Evolutionary conservation across 2,113 vertebrate genomes (phyloP), one percentile per base, ranked within the genome.

Genomic region (Cisticola juncidis): DNA sequence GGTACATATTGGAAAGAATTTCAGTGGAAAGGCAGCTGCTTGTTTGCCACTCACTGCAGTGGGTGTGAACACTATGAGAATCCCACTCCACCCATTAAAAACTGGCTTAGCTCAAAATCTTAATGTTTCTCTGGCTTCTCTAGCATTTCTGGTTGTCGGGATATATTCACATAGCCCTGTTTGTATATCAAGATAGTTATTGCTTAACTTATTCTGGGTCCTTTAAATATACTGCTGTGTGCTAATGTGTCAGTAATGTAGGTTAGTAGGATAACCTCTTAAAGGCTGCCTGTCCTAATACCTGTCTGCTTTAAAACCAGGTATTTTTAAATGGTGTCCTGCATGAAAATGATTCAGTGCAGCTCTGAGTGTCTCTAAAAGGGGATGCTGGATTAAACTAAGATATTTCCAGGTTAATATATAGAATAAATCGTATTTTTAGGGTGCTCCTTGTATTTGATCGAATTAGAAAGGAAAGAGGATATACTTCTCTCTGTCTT

Each of bases 81-180:
- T 96, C 93, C 90, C 90, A 83, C 92, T 96, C 95, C 93, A 95
- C 95, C 95, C 93, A 92, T 92, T 83, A 53, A 90, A 95, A 95
- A 96, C 86, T 95, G 88, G 93, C 92, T 90, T 71, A 88, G 65
- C 92, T 82, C 62, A 93, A 86, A 94, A 91, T 79, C 53, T 81
- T 69, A 88, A 91, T 89, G 86, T 92, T 94, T 91, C 90, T 79
- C 86, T 96, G 92, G 96, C 92, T 82, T 95, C 90, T 84, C 88
- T 92, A 87, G 87, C 88, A 84, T 87, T 96, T 91, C 87, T 89
- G 89, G 79, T 91, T 97, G 94, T 95, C 36, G 12, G 85, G 89
- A 74, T 73, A 58, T 92, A 77, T 70, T 94, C 44, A 50, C 48
- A 23, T 50, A 64, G 47, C 45, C 22, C 36, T 48, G 42, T 90